Evolutionary conservation across 2,888 invertebrate genomes (phyloP), one percentile per base, ranked within the genome.

Genomic region (Acleris sparsana): DNA sequence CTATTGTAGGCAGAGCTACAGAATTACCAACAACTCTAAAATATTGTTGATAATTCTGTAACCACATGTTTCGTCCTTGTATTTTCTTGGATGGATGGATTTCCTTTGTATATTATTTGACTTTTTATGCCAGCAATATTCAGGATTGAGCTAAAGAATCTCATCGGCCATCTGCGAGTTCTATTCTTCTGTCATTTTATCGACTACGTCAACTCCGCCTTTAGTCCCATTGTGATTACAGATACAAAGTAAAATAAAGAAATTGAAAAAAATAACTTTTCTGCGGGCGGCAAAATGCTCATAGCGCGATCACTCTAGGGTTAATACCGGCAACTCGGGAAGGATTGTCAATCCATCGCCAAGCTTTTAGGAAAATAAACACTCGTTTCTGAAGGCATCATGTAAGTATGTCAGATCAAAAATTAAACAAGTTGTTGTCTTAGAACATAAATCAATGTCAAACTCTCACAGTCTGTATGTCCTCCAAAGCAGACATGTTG

Each of bases 401-500:
- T 5, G 25, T 25, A 25, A 1, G 5, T 25, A 29, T 2, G 29
- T 29, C 7, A 7, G 29, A 7, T 1, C 2, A 29, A 29, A 29
- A 29, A 7, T 29, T 25, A 25, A 25, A 25, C 3, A 33, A 33
- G 33, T 33, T 33, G 33, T 33, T 33, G 20, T 11, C 20, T 17
- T 5, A 18, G 17, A 43, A 25, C 16, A 22, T n/a, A 51, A 53
- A 29, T 20, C 48, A n/a, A 17, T 17, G 13, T 58, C 46, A 53
- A 48, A 11, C 33, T 79, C 87, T 80, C 65, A 92, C 92, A 29
- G 73, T 77, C 74, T 84, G 86, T 9, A 92, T 83, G 66, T 91
- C 89, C 0, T 91, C 89, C 83, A 90, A 79, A 3, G 88, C 88
- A 4, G 79, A 79, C 75, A 87, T 75, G 64, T 91, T 89, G 1